Evolutionary conservation across 2,888 invertebrate species (phyloP).

Genomic region (Acheta domesticus): DNA sequence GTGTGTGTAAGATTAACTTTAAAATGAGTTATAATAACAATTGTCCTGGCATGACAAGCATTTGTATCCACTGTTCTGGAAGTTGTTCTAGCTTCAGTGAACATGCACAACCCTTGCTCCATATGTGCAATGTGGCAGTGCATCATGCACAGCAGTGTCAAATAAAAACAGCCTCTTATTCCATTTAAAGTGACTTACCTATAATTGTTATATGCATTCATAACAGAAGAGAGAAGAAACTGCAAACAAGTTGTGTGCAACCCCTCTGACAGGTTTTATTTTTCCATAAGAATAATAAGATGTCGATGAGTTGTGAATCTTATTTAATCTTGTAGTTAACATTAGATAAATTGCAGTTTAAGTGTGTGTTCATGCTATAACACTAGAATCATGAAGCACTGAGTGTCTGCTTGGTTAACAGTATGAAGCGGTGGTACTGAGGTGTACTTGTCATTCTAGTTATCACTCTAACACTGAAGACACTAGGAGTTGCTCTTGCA

Average conservation of each 20-base stretch:
- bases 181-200: background rate
- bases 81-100: background rate
- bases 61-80: slow-evolving; percentile 1
- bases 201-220: background rate
- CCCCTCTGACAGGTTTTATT: background rate
- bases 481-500: background rate
- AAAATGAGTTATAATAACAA: background rate
- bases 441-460: background rate
- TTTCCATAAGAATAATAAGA: slow-evolving; percentile 9
- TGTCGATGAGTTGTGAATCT: background rate
- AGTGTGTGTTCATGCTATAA: background rate
- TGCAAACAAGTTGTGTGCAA: slow-evolving; percentile 18
- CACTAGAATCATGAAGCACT: background rate
- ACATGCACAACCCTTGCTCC: background rate
- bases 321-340: background rate
- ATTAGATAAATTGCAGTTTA: background rate
- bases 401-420: background rate
- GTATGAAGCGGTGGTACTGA: background rate
- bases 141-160: slow-evolving; percentile 9
- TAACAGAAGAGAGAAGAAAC: background rate
- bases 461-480: background rate
- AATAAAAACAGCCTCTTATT: background rate
- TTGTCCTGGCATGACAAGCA: background rate
- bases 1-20: too few relatives aligned
- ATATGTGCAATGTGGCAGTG: slow-evolving; percentile 1